phyloP scores from a whole-genome alignment of 2,113 vertebrate genomes.

The Paraplagusia blochii region DNA sequence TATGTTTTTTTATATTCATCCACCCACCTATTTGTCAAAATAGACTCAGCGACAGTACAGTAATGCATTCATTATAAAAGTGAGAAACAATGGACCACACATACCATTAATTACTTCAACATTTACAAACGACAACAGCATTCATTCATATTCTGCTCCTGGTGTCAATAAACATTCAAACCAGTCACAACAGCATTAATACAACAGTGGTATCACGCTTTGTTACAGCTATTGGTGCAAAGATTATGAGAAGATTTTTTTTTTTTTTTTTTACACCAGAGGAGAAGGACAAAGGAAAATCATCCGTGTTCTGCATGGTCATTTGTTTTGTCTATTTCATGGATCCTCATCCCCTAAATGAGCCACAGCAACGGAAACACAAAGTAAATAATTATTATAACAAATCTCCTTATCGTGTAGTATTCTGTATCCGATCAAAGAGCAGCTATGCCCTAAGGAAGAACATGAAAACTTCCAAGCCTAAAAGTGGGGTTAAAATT shows the following conservation, averaged over 20 bases:
- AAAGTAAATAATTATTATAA: conserved; percentile 55
- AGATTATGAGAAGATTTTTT: conserved; percentile 77
- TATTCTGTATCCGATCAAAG: conserved; percentile 49
- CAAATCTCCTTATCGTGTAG: conserved; percentile 58
- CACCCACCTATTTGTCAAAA: conserved; percentile 81
- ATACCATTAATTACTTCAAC: conserved; percentile 76
- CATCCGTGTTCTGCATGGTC: conserved; percentile 53
- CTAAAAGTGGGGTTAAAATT: conserved; percentile 95
- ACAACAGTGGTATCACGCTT: conserved; percentile 79
- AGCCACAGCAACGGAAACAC: conserved; percentile 40
- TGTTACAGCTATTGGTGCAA: neutral
- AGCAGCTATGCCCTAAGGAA: conserved; percentile 70
- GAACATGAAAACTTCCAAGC: conserved; percentile 78
- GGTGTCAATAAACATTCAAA: conserved; percentile 7
- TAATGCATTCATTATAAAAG: conserved; percentile 80
- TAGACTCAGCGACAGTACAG: conserved; percentile 75
- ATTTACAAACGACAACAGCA: conserved; percentile 47
- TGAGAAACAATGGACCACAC: conserved; percentile 73
- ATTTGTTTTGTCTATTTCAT: conserved; percentile 54
- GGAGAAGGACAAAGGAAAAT: conserved; percentile 63
- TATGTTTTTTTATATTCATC: conserved; percentile 73
- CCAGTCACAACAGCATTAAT: conserved; percentile 41
- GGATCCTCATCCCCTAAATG: conserved; percentile 1
- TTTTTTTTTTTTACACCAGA: conserved; percentile 79
- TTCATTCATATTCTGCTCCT: conserved; percentile 12